Conservation (phyloP, 2,888 invertebrate species). For the Automeris io region DNA sequence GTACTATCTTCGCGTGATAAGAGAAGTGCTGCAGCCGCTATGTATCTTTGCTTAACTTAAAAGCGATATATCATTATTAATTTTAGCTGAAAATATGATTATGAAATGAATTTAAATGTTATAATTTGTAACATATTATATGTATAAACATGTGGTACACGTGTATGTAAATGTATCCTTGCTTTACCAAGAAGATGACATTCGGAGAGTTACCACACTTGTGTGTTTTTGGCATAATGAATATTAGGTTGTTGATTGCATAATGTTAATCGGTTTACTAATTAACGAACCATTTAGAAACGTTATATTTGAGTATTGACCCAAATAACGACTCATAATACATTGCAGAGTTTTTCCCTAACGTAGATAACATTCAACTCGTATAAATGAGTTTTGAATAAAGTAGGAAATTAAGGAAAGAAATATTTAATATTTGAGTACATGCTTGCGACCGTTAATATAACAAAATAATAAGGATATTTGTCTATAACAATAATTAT, state of each 20-base stretch:
- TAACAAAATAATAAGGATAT: no score
- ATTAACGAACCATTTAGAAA: constrained; percentile 9
- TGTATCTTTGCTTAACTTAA: no score
- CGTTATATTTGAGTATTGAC: constrained; percentile 7
- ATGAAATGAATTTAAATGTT: no score
- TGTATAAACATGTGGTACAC: constrained; percentile 6
- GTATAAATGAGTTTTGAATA: background rate
- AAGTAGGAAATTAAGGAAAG: background rate
- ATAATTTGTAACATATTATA: background rate
- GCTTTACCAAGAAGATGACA: constrained; percentile 9
- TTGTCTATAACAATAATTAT: no score
- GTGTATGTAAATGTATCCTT: constrained; percentile 9
- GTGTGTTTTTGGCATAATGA: constrained; percentile 10
- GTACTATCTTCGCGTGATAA: no score
- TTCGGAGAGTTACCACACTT: constrained; percentile 8
- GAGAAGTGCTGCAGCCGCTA: no score
- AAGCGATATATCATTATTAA: no score
- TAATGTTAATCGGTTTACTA: constrained; percentile 11
- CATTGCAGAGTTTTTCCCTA: constrained; percentile 5
- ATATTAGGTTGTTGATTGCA: constrained; percentile 8
- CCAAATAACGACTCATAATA: constrained; percentile 5
- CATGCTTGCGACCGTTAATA: no score
- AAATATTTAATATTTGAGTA: no score
- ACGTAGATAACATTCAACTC: background rate
- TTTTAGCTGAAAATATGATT: no score